Base-by-base conservation (phyloP, 2,888 invertebrate species). In the Galerucella nymphaeae region DNA sequence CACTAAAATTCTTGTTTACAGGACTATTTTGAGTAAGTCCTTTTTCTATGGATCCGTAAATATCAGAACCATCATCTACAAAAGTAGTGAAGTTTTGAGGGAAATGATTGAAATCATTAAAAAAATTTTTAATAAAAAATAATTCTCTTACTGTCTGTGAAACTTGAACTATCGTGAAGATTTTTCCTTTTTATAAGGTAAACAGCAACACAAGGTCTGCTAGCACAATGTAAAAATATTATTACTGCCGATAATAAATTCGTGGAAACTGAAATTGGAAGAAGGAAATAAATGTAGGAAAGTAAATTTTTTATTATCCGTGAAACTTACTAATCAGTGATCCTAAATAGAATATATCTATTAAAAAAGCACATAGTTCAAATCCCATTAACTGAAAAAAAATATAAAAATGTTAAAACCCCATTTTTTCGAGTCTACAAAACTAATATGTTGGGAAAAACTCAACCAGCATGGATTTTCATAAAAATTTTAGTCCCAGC, bases 281-380 rank as follows among this genome's bases (percentile, higher is more conserved):
- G 10, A 16, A 10, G 9, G 3, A 16, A 53, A 16, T 53, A 48
- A n/a, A 8, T 38, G 30, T 38, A 8, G 8, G 1, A 38, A 38
- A 1, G 8, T 38, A 38, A 38, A 38, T 38, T 38, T 30, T 38
- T 8, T 2, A 38, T 38, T 38, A 11, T 53, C 18, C 9, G 0
- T 53, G 3, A 13, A 58, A 13, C 13, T 58, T 4, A 30, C 9
- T 10, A 1, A 58, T 4, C 30, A 14, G 8, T n/a, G 10, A 11
- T 9, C 23, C 16, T 42, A 61, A 16, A 61, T 61, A 41, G 42
- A 61, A 41, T 16, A 61, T 1, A 41, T 61, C 61, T 41, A 61
- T 42, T 20, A 61, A n/a, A 16, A 14, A 16, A 10, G 61, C 61
- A n/a, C 61, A 61, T 10, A 61, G n/a, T 42, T 61, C 61, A 3